Conservation (phyloP, 2,113 vertebrate species). For the Casuarius casuarius region DNA sequence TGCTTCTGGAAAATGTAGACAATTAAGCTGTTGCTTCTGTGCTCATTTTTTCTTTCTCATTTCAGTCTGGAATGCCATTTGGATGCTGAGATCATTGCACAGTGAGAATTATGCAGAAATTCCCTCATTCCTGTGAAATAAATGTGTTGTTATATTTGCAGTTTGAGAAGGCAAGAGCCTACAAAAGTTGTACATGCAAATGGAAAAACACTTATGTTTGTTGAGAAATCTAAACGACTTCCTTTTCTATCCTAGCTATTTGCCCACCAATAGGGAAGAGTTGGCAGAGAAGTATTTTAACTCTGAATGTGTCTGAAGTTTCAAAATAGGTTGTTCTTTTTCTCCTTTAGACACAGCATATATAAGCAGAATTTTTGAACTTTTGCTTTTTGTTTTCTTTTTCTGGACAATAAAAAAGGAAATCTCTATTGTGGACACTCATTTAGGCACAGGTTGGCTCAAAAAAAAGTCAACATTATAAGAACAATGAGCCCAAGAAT, state of each 20-base stretch:
- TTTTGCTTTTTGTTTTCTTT: neutral
- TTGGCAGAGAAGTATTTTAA: neutral
- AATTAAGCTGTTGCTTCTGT: neutral
- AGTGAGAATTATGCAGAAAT: neutral
- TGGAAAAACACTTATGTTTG: neutral
- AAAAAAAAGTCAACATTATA: neutral
- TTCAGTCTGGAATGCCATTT: neutral
- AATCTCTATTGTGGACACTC: neutral
- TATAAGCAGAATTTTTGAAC: neutral
- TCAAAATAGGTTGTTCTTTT: neutral
- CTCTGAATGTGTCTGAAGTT: neutral
- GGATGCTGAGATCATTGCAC: neutral
- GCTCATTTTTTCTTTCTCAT: constrained; percentile 3
- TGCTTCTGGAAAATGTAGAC: neutral
- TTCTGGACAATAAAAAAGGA: neutral
- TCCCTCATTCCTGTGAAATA: neutral
- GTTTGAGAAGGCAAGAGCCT: neutral
- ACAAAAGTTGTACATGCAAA: neutral
- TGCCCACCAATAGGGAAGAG: neutral
- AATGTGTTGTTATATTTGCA: constrained; percentile 29
- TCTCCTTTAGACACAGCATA: neutral
- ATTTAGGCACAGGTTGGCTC: neutral
- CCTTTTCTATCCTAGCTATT: neutral
- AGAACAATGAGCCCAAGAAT: neutral
- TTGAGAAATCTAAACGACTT: constrained; percentile 11